Percentiles rank a stretch among this genome's conserved stretches.
Conservation (phyloP, 2,113 vertebrate genomes). For the Dolichallabes microphthalmus region DNA sequence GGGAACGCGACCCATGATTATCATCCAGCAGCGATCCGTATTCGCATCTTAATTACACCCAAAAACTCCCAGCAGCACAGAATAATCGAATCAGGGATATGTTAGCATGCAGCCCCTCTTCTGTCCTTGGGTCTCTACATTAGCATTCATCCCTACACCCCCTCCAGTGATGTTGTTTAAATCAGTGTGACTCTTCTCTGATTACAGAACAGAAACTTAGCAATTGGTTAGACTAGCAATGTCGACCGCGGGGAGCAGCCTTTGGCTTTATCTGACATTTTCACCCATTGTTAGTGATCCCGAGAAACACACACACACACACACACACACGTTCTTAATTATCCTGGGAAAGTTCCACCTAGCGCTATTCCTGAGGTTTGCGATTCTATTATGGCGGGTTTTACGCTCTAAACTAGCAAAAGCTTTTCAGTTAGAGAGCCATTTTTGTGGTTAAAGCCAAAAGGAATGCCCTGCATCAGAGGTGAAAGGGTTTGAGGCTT, state of each 20-base stretch:
- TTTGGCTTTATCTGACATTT: background rate
- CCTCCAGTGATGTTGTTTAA: background rate
- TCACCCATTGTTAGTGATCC: background rate
- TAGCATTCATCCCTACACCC: conserved; percentile 1
- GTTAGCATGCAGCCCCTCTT: conserved; percentile 2
- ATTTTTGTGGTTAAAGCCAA: background rate
- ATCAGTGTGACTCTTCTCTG: background rate
- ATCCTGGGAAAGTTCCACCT: conserved; percentile 16
- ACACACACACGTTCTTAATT: background rate
- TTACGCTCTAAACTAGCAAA: background rate
- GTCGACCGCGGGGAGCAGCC: background rate
- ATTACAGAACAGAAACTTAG: background rate
- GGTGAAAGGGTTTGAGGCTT: background rate
- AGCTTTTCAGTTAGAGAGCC: background rate
- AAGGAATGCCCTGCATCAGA: background rate
- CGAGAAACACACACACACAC: background rate
- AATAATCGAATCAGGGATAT: background rate
- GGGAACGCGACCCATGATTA: no score
- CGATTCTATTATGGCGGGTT: background rate
- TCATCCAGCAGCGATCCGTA: background rate
- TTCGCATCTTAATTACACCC: conserved; percentile 26
- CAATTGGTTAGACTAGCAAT: background rate
- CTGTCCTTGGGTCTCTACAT: conserved; percentile 17
- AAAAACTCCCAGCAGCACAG: background rate
- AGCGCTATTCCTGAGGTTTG: background rate